Percentiles rank a stretch among this genome's conserved stretches.
Conservation (phyloP, 37 sponge, comb jelly and placozoan species). For the Petrosia ficiformis region DNA sequence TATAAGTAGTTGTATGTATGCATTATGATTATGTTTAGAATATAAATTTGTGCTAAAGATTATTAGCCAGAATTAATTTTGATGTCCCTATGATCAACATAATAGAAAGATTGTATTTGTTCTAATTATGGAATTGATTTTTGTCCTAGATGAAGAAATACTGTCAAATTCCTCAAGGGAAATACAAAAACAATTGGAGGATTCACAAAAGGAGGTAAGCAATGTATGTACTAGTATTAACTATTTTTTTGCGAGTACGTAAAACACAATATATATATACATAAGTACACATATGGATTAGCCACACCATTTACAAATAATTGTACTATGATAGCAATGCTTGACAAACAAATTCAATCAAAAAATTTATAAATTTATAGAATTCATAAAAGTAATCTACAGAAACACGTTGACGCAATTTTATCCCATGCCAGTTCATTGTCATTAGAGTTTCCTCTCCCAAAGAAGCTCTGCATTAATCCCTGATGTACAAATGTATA, state of each 20-base stretch:
- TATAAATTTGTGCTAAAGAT: not conserved
- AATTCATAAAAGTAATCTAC: no score
- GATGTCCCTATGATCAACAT: not conserved
- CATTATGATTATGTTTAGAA: not conserved
- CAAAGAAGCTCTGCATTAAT: no score
- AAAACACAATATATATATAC: no score
- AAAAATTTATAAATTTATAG: not conserved
- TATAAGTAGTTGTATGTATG: not conserved
- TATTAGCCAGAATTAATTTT: not conserved
- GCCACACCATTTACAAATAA: no score
- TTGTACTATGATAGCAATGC: not conserved
- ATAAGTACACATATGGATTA: no score
- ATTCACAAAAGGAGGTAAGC: not conserved
- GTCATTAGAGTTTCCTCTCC: no score
- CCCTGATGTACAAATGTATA: no score
- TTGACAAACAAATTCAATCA: not conserved
- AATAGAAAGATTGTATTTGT: not conserved
- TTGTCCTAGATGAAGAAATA: conserved; percentile 22
- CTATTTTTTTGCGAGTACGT: no score
- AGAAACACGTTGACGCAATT: no score
- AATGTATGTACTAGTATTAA: no score
- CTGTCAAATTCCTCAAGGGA: conserved; percentile 40
- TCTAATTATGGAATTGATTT: not conserved
- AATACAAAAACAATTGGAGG: conserved; percentile 39
- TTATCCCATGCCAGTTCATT: no score